A percentile compares a stretch with the other conserved stretches of the same genome.
Evolutionary conservation across 2,888 invertebrate genomes (phyloP).

Genomic region (Eucera pruinosa): DNA sequence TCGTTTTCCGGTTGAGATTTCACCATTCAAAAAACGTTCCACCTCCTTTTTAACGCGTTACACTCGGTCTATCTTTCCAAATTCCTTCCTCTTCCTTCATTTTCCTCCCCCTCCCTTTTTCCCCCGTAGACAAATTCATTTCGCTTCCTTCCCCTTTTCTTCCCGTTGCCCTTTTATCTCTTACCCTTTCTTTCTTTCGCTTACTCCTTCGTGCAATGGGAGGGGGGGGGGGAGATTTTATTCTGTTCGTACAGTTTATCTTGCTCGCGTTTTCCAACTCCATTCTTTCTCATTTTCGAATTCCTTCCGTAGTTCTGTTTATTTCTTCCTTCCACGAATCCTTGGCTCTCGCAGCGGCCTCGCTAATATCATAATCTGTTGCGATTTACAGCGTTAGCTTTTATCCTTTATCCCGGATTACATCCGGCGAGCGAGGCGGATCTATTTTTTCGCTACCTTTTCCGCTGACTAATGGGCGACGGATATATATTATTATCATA

Average conservation of each 20-base stretch:
- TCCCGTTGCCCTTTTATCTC: constrained; percentile 29
- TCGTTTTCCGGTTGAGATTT: not conserved
- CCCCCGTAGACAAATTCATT: constrained; percentile 29
- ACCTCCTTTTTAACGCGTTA: not conserved
- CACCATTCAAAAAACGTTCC: not conserved
- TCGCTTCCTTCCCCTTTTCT: constrained; percentile 30
- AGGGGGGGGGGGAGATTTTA: constrained; percentile 6
- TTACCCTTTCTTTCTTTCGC: not conserved
- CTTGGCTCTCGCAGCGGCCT: constrained; percentile 4
- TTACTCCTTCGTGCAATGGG: not conserved
- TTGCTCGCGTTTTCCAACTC: constrained; percentile 21
- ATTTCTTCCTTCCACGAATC: not conserved
- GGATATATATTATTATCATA: not conserved
- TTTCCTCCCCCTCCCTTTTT: not conserved
- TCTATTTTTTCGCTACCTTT: not conserved
- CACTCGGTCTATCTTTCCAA: not conserved
- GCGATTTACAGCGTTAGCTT: constrained; percentile 3
- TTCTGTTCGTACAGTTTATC: constrained; percentile 30
- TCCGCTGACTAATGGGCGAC: not conserved
- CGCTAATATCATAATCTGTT: constrained; percentile 31
- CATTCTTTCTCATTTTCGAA: constrained; percentile 21
- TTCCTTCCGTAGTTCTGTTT: constrained; percentile 7
- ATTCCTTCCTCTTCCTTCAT: not conserved
- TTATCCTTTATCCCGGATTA: not conserved
- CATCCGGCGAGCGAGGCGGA: not conserved